Percentiles rank a stretch among this genome's conserved stretches.
phyloP scores from a whole-genome alignment of 2,113 vertebrate species.

The Alethe castanea region DNA sequence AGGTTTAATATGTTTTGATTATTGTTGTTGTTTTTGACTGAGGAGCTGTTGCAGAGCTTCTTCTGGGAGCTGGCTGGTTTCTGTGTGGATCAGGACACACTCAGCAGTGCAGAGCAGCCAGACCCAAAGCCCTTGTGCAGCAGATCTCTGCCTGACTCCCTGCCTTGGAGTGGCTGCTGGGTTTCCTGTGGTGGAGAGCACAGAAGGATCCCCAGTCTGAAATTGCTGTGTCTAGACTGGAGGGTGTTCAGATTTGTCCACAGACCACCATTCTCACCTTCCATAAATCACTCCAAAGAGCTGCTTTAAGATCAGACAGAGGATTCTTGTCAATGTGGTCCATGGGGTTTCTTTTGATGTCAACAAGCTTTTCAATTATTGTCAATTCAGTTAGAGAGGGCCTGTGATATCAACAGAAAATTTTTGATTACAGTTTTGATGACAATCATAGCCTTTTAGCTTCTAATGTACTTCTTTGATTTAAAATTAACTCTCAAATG shows the following conservation, averaged over 20 bases:
- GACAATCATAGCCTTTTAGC: neutral
- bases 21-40: conserved; percentile 14
- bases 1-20: neutral
- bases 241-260: neutral
- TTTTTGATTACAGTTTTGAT: neutral
- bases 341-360: neutral
- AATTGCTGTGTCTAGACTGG: neutral
- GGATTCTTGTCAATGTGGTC: accelerated
- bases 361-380: neutral
- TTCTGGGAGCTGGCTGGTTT: neutral
- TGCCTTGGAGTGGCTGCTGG: neutral
- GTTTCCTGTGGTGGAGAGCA: neutral
- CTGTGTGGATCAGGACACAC: neutral
- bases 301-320: neutral
- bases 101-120: neutral
- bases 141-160: neutral
- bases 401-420: neutral
- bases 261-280: neutral
- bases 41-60: neutral
- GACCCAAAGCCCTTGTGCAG: neutral
- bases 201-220: neutral
- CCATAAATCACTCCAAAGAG: neutral
- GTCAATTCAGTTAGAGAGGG: neutral
- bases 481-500: neutral
- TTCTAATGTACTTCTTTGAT: neutral